phyloP scores from a whole-genome alignment of 2,113 vertebrate species.

The Argyrosomus japonicus region DNA sequence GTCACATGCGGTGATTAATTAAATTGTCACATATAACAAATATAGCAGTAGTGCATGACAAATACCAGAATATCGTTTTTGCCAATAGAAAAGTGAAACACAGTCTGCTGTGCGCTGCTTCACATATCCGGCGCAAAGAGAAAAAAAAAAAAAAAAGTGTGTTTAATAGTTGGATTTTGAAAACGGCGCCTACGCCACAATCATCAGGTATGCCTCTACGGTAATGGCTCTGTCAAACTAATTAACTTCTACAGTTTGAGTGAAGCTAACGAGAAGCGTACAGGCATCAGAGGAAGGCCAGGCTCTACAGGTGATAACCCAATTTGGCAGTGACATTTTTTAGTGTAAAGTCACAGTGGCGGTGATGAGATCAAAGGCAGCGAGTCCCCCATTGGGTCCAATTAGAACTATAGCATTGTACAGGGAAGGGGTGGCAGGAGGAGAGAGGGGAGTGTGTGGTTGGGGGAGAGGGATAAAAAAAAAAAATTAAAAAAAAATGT shows the following conservation, averaged over 20 bases:
- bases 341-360: conserved; percentile 97
- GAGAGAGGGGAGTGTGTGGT: conserved; percentile 54
- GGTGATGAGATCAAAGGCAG: conserved; percentile 98
- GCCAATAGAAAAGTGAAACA: conserved; percentile 24
- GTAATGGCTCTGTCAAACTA: conserved; percentile 93
- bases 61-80: conserved; percentile 6
- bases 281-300: conserved; percentile 93
- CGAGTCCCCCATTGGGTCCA: conserved; percentile 98
- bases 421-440: conserved; percentile 71
- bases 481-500: conserved; percentile 77
- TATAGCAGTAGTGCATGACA: conserved; percentile 15
- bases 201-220: conserved; percentile 85
- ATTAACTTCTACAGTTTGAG: conserved; percentile 96
- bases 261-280: conserved; percentile 95
- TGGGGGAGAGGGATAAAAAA: conserved; percentile 16
- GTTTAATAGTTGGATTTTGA: conserved; percentile 84
- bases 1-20: conserved; percentile 52
- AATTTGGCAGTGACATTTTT: conserved; percentile 99
- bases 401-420: conserved; percentile 96
- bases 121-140: conserved; percentile 13
- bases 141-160: conserved; percentile 48
- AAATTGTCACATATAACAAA: conserved; percentile 48
- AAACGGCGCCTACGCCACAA: conserved; percentile 75
- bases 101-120: neutral
- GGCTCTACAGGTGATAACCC: conserved; percentile 99